phyloP scores from a whole-genome alignment of 2,797 vertebrate species.

The Pseudochromis fuscus region DNA sequence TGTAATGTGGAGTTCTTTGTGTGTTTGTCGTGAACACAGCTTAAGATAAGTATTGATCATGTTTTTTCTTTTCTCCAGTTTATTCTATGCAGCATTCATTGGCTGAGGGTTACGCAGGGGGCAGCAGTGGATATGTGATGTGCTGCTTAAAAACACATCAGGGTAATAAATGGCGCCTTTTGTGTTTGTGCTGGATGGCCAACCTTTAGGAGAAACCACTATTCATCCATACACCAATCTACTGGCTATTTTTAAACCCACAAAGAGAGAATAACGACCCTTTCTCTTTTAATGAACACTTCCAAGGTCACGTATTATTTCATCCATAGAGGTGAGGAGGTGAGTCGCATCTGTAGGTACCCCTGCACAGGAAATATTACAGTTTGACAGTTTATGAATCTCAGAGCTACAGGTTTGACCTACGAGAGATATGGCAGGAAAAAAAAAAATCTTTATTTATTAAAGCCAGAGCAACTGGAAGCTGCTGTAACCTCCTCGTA shows the following conservation, averaged over 20 bases:
- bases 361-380: constrained; percentile 16
- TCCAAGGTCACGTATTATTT: constrained; percentile 24
- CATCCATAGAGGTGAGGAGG: constrained; percentile 15
- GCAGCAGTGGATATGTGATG: not conserved
- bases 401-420: constrained; percentile 18
- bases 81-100: not conserved
- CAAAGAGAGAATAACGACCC: constrained; percentile 21
- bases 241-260: constrained; percentile 14
- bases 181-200: not conserved
- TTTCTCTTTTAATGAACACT: constrained; percentile 22
- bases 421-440: not conserved
- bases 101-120: not conserved
- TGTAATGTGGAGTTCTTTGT: no score
- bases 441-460: not conserved
- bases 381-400: constrained; percentile 30
- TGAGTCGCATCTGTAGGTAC: constrained; percentile 19
- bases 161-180: not conserved
- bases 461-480: not conserved
- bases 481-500: not conserved
- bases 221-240: constrained; percentile 11
- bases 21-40: no score
- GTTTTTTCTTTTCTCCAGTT: not conserved
- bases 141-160: not conserved
- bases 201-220: constrained; percentile 1
- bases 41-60: no score